Evolutionary conservation across 2,797 vertebrate species (phyloP).

Genomic region (Haliaeetus vocifer): DNA sequence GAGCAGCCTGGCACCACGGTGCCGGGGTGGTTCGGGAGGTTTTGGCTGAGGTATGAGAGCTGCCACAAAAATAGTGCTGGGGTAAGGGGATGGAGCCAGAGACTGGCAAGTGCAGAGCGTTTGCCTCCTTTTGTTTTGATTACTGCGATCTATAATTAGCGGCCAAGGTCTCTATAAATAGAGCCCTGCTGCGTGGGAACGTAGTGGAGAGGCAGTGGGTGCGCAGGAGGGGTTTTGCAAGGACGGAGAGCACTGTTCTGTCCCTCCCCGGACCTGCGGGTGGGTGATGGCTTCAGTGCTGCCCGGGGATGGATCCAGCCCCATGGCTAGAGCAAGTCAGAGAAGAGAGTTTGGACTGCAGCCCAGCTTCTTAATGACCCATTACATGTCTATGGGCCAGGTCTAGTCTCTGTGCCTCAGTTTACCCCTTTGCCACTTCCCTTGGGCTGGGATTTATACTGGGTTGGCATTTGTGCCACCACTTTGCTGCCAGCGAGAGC

Average conservation of each 20-base stretch:
- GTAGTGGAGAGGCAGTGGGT: not conserved
- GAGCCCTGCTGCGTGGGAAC: constrained; percentile 41
- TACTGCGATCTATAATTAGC: constrained; percentile 18
- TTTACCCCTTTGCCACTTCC: not conserved
- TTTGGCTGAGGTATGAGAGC: not conserved
- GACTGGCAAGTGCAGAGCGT: not conserved
- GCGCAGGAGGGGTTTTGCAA: not conserved
- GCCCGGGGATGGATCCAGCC: not conserved
- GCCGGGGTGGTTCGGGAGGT: fast-evolving
- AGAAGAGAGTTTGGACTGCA: not conserved
- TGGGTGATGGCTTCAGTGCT: not conserved
- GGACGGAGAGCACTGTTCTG: not conserved
- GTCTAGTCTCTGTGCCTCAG: not conserved
- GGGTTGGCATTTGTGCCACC: not conserved
- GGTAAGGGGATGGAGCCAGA: not conserved
- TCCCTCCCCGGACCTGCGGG: not conserved
- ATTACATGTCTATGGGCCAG: not conserved
- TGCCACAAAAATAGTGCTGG: not conserved
- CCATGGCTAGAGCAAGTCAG: not conserved
- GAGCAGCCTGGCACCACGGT: fast-evolving
- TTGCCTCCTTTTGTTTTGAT: constrained; percentile 23
- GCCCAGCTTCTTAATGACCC: not conserved
- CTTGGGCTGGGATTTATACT: not conserved
- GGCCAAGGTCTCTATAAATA: constrained; percentile 35
- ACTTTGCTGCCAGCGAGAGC: not conserved